These are phyloP conservation scores for Hirtodrosophila trivittata DNA, from an alignment of 2,888 invertebrate species.

Conservation along the genomic window DNA sequence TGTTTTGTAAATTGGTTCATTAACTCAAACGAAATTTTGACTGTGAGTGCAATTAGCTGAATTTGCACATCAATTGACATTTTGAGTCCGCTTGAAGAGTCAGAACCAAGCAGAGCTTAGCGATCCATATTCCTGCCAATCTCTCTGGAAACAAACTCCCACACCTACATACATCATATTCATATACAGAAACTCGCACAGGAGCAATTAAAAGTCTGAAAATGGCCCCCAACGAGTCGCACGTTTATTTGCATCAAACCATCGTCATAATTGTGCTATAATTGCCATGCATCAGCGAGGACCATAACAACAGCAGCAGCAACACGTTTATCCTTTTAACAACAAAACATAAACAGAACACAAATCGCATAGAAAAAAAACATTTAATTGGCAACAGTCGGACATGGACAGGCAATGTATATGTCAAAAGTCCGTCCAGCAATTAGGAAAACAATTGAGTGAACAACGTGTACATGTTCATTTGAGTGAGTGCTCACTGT, in stretches of 20 bases:
- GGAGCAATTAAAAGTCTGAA: constrained; percentile 56
- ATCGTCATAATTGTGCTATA: constrained; percentile 62
- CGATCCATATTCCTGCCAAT: constrained; percentile 1
- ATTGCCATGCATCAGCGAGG: constrained; percentile 49
- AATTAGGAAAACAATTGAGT: constrained; percentile 19
- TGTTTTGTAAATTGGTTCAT: constrained; percentile 67
- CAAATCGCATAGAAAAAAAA: background rate
- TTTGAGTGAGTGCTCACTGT: constrained; percentile 10
- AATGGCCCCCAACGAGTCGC: constrained; percentile 41
- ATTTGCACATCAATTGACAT: constrained; percentile 25
- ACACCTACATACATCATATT: background rate
- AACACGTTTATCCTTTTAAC: constrained; percentile 6
- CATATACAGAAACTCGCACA: constrained; percentile 6
- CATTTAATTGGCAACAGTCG: constrained; percentile 12
- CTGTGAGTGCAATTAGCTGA: constrained; percentile 43
- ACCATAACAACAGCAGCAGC: constrained; percentile 11
- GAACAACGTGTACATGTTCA: constrained; percentile 36
- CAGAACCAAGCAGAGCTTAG: too few relatives aligned
- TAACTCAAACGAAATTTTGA: constrained; percentile 32
- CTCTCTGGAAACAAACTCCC: too few relatives aligned
- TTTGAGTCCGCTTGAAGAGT: background rate
- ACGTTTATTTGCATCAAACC: constrained; percentile 59
- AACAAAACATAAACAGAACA: constrained; percentile 5
- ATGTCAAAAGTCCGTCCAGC: constrained; percentile 3
- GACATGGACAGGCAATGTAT: too few relatives aligned